phyloP scores from a whole-genome alignment of 2,113 vertebrate genomes.

The Dipodomys ordii region DNA sequence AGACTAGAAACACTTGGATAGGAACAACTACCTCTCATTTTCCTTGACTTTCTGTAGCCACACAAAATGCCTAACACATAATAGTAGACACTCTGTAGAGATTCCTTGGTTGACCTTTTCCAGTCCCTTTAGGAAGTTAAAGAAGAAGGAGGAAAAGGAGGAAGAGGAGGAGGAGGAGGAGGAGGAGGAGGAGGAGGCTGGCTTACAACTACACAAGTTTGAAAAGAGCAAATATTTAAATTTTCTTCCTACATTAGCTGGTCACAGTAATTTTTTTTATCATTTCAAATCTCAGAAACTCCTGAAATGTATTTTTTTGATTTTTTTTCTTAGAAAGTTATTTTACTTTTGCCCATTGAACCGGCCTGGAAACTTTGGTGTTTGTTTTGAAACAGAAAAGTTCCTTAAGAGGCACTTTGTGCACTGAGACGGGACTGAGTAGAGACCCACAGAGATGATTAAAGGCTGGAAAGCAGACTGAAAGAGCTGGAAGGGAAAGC shows the following conservation, averaged over 20 bases:
- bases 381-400: slow-evolving; percentile 74
- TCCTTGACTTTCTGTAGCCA: not conserved
- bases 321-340: slow-evolving; percentile 71
- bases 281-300: slow-evolving; percentile 50
- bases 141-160: too few species aligned
- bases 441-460: slow-evolving; percentile 76
- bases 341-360: slow-evolving; percentile 63
- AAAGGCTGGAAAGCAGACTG: slow-evolving; percentile 65
- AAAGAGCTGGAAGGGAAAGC: slow-evolving; percentile 47
- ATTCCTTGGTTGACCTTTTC: too few species aligned
- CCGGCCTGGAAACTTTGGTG: slow-evolving; percentile 59
- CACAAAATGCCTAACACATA: not conserved
- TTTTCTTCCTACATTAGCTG: not conserved
- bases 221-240: slow-evolving; percentile 24
- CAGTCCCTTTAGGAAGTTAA: too few species aligned
- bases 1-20: not conserved
- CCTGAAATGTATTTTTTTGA: not conserved
- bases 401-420: slow-evolving; percentile 45
- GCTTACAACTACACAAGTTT: not conserved
- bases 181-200: too few species aligned
- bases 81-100: not conserved
- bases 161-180: too few species aligned
- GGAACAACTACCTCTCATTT: not conserved
- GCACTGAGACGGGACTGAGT: slow-evolving; percentile 46
- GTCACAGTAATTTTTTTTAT: not conserved